These are phyloP conservation scores for Hydrophis major DNA, from an alignment of 2,797 vertebrate genomes.

Conservation along the genomic window DNA sequence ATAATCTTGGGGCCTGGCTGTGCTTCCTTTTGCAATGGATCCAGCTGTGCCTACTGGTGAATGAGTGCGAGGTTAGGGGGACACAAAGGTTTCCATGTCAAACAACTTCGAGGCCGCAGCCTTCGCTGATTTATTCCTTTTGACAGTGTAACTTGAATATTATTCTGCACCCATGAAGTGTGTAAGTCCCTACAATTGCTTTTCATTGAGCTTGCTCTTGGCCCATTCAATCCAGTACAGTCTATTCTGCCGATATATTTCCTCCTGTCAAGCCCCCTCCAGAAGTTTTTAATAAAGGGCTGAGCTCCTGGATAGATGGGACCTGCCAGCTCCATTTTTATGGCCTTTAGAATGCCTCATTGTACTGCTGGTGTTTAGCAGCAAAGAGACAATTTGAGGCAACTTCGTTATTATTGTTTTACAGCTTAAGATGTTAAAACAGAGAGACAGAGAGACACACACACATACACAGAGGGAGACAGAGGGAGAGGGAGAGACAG, in stretches of 20 bases:
- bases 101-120: background rate
- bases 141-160: background rate
- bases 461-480: too few species aligned
- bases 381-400: background rate
- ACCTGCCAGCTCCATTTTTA: background rate
- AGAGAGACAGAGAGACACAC: too few species aligned
- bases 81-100: constrained; percentile 24
- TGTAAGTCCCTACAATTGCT: background rate
- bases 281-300: background rate
- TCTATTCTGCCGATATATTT: background rate
- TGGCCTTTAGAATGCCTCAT: background rate
- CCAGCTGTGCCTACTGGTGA: constrained; percentile 60
- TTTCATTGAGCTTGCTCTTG: background rate
- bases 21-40: constrained; percentile 21
- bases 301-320: background rate
- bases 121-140: background rate
- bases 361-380: background rate
- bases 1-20: constrained; percentile 42
- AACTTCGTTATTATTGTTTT: background rate
- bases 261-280: background rate
- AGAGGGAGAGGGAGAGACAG: too few species aligned
- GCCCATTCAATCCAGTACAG: background rate
- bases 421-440: background rate
- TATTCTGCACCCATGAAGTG: background rate
- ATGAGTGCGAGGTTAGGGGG: background rate